phyloP scores from a whole-genome alignment of 2,113 vertebrate species.

The Micronycteris hirsuta region DNA sequence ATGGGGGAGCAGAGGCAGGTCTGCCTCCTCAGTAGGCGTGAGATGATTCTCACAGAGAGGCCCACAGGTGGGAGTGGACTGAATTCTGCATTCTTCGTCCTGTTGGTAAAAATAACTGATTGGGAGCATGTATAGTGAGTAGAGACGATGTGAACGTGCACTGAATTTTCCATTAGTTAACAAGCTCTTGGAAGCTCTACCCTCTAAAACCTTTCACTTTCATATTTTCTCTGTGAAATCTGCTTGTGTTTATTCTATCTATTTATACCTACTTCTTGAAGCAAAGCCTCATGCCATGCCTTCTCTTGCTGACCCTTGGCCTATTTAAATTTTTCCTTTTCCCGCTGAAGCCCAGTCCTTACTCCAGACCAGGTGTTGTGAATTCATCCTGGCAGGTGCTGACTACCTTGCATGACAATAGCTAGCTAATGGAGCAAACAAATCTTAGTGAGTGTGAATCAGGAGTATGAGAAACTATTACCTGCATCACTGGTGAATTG shows the following conservation, averaged over 20 bases:
- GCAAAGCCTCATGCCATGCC: not conserved
- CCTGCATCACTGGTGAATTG: not conserved
- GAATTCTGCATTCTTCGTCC: not conserved
- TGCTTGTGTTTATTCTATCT: not conserved
- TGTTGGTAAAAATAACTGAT: not conserved
- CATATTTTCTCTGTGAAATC: not conserved
- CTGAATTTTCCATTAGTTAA: not conserved
- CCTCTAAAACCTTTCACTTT: not conserved
- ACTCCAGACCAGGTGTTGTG: not conserved
- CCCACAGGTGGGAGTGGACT: not conserved
- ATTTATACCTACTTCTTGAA: not conserved
- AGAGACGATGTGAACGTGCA: not conserved
- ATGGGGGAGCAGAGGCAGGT: not conserved
- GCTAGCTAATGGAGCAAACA: not conserved
- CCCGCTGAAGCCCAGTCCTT: not conserved
- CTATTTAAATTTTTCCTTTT: not conserved
- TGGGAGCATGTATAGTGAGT: not conserved
- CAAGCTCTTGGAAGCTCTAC: not conserved
- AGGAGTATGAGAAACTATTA: not conserved
- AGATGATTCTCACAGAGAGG: not conserved
- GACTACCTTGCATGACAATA: not conserved
- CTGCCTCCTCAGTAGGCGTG: not conserved
- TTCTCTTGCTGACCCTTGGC: not conserved
- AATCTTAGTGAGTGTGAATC: not conserved
- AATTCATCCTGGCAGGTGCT: not conserved